These are phyloP conservation scores for Eutolmus rufibarbis DNA, from an alignment of 2,888 invertebrate genomes.

Conservation along the genomic window DNA sequence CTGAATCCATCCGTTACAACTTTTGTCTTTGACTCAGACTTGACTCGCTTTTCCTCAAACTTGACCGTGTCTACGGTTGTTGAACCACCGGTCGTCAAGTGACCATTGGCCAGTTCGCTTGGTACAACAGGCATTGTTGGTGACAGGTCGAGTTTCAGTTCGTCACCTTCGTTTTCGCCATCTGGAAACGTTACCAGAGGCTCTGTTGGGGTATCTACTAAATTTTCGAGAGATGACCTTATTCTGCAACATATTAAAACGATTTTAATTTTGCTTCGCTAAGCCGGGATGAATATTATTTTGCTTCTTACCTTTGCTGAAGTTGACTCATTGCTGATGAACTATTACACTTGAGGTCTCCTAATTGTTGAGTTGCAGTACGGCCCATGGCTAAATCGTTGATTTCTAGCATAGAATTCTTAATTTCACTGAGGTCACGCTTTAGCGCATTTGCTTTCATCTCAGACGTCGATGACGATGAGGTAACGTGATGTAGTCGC, in stretches of 20 bases:
- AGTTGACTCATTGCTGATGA: conserved; percentile 49
- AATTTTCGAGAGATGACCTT: conserved; percentile 79
- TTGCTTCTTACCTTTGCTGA: conserved; percentile 46
- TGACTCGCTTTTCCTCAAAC: conserved; percentile 83
- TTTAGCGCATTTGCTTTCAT: conserved; percentile 84
- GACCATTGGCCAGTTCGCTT: conserved; percentile 62
- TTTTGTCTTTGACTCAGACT: conserved; percentile 79
- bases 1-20: conserved; percentile 84
- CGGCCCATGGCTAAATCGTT: conserved; percentile 69
- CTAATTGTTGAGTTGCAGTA: conserved; percentile 43
- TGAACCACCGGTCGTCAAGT: conserved; percentile 58
- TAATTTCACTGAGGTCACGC: conserved; percentile 72
- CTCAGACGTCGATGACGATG: conserved; percentile 68
- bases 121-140: conserved; percentile 55
- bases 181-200: conserved; percentile 85
- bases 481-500: conserved; percentile 56
- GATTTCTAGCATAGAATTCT: conserved; percentile 87
- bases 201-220: conserved; percentile 72
- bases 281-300: neutral
- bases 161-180: conserved; percentile 71
- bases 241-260: conserved; percentile 63
- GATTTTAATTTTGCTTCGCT: neutral
- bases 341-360: conserved; percentile 49
- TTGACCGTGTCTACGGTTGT: conserved; percentile 72
- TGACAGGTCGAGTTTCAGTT: conserved; percentile 61